Evolutionary conservation across 2,113 vertebrate species (phyloP).

Genomic region (Silurus glanis): DNA sequence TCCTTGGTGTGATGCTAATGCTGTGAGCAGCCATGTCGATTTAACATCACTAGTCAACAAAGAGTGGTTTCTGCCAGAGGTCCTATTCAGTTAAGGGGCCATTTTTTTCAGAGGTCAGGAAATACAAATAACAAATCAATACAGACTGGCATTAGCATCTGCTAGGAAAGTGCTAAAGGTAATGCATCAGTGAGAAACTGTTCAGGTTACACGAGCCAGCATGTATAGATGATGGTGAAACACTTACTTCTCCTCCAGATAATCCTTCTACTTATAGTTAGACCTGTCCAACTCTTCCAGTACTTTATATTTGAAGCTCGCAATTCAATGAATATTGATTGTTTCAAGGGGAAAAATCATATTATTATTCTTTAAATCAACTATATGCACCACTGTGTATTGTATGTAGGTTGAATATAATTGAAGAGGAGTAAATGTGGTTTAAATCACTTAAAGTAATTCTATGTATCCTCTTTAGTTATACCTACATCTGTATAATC

Average conservation of each 20-base stretch:
- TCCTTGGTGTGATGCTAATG: no score
- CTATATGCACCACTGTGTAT: not conserved
- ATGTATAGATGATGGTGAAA: not conserved
- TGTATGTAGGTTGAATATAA: not conserved
- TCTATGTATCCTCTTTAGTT: not conserved
- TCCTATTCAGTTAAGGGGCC: no score
- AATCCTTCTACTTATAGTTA: slow-evolving; percentile 8
- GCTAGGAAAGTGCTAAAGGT: not conserved
- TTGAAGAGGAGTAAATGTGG: not conserved
- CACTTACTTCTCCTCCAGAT: not conserved
- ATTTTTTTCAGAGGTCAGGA: no score
- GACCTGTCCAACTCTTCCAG: not conserved
- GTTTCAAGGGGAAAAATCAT: no score
- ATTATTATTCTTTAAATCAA: not conserved
- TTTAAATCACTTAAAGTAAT: not conserved
- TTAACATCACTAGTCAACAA: no score
- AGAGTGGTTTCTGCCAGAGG: no score
- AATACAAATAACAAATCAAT: no score
- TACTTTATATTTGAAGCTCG: not conserved
- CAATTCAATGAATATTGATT: no score
- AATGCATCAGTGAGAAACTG: not conserved
- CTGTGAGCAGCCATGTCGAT: no score
- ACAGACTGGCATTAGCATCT: not conserved
- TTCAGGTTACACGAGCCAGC: not conserved
- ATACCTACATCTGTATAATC: not conserved